Base-by-base conservation (phyloP, 2,797 vertebrate species). In the Zalophus californianus region DNA sequence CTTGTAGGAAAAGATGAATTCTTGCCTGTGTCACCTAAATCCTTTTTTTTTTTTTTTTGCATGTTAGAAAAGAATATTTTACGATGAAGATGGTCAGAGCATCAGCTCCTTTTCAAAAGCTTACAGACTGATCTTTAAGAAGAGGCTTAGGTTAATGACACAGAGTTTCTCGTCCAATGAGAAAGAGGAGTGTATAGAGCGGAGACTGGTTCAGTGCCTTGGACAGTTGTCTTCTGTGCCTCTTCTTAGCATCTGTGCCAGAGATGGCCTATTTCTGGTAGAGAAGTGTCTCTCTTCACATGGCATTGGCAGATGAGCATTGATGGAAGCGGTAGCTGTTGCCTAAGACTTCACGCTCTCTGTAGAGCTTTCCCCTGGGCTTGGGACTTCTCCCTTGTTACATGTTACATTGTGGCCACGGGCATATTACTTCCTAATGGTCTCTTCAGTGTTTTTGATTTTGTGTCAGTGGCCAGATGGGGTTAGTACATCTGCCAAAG, bases 361-460 rank as follows among this genome's bases (percentile, higher is more conserved):
- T 44, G 16, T 41, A 7, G 4, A 44, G 32, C 73, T 50, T 44
- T 96, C 77, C 29, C 11, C 0, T 14, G 13, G 66, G 48, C 29
- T 35, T 87, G 60, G 23, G 35, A 54, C 25, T 25, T 86, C 25
- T 73, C 35, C 35, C 13, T 23, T 27, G 15, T n/a, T 32, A 20
- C 27, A 3, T 6, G 7, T 20, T 91, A 58, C 21, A 2, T 91
- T 86, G 78, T n/a, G 70, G 23, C 60, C 27, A 32, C 38, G 15
- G 13, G 18, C 7, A 1, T 64, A 41, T 72, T 77, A 68, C 58
- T 85, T 62, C 72, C 54, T 90, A 58, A 90, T 87, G 41, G 54
- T 78, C 92, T 91, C 72, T 90, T 94, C 20, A 87, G 2, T 38
- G 58, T 60, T 85, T 54, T 75, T 73, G 44, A 60, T 78, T 85